phyloP scores from a whole-genome alignment of 2,888 invertebrate genomes.

The Mimachlamys varia region DNA sequence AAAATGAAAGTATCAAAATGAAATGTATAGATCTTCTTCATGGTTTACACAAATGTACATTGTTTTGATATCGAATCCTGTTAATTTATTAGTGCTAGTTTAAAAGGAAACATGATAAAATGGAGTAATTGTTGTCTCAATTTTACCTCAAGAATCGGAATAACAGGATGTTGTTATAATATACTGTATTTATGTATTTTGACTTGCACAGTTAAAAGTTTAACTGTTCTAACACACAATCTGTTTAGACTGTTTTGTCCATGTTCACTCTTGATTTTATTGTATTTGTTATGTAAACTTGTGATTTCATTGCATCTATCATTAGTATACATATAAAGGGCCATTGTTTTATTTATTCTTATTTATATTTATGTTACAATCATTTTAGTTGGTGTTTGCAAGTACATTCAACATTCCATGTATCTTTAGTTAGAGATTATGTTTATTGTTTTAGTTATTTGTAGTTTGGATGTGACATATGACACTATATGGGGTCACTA shows the following conservation, averaged over 20 bases:
- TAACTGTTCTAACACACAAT: neutral
- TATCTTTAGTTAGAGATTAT: neutral
- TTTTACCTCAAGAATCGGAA: neutral
- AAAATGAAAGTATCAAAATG: neutral
- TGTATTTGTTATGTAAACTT: neutral
- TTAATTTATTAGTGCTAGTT: neutral
- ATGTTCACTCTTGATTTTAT: neutral
- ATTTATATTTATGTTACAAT: conserved; percentile 23
- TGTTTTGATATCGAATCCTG: neutral
- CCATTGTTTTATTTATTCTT: conserved; percentile 23
- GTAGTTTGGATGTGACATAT: neutral
- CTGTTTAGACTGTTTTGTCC: neutral
- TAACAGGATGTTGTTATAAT: neutral
- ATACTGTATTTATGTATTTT: neutral
- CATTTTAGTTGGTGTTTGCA: neutral
- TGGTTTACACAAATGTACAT: no score
- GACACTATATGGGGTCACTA: neutral
- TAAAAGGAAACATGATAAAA: neutral
- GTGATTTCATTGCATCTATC: neutral
- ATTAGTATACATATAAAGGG: no score
- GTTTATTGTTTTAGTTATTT: neutral
- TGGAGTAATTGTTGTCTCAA: neutral
- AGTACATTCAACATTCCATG: neutral
- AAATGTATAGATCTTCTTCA: no score
- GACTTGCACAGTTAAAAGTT: neutral